A percentile compares a stretch with the other conserved stretches of the same genome.
Evolutionary conservation across 2,888 invertebrate species (phyloP).

Genomic region (Eristalis arbustorum): DNA sequence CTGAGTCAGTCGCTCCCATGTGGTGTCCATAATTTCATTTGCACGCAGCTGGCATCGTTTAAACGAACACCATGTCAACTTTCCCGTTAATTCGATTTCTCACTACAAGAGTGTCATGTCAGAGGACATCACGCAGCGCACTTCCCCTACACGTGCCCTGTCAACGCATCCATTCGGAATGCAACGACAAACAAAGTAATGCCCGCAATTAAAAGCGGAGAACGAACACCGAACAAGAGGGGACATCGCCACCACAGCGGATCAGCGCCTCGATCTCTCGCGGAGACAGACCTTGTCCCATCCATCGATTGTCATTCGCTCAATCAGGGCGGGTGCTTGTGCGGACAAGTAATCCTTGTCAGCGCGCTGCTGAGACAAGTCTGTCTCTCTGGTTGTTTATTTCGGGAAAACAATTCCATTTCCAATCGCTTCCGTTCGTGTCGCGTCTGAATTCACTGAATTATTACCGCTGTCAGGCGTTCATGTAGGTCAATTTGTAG

Average conservation of each 20-base stretch:
- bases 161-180: background rate
- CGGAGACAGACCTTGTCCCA: background rate
- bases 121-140: background rate
- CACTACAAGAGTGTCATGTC: background rate
- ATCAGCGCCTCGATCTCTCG: background rate
- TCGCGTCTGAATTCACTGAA: slow-evolving; percentile 5
- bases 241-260: background rate
- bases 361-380: background rate
- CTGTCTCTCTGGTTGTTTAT: background rate
- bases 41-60: background rate
- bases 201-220: background rate
- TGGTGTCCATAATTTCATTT: background rate
- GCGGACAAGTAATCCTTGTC: background rate
- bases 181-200: background rate
- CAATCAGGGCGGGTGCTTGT: background rate
- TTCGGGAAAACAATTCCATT: slow-evolving; percentile 26
- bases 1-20: background rate
- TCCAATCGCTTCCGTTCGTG: slow-evolving; percentile 1
- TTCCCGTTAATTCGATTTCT: background rate
- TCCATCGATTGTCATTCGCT: background rate
- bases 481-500: slow-evolving; percentile 47
- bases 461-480: slow-evolving; percentile 47
- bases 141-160: background rate
- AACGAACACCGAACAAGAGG: background rate
- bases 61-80: background rate